Base-by-base conservation (phyloP, 2,113 vertebrate genomes). In the Pangasianodon gigas region DNA sequence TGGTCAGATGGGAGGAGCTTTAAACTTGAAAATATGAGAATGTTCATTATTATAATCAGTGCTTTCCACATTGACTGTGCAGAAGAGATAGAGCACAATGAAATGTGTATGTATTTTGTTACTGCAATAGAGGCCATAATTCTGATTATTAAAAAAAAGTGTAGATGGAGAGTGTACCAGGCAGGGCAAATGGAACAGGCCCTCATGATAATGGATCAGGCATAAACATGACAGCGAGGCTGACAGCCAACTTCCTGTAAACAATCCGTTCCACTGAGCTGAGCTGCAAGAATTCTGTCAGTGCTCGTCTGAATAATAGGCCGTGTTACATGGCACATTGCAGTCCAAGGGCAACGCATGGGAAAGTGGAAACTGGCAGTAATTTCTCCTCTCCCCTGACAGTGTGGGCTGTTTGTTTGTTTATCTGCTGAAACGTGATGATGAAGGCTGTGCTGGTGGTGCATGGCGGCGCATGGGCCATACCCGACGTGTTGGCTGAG, bases 381-480 rank as follows among this genome's bases (percentile, higher is more conserved):
- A 87, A 85, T 90, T 88, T 90, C 82, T 80, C 89, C 32, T 85
- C 52, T 81, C 86, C 67, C 56, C 87, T 92, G 91, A 85, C 89
- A 92, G 87, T 71, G 71, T 29, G 65, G 21, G 67, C 87, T 90
- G n/a, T 91, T 87, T 87, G 75, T 91, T 89, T 81, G 48, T 74
- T 56, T 87, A 93, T 90, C 86, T 58, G 32, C 81, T 85, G 90
- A 90, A 85, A 84, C 54, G 6, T 44, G 69, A 92, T 88, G 6
- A 96, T 94, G 93, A 92, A 95, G 89, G 91, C 94, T 19, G 94
- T 96, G 3, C 46, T 97, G 14, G 89, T 97, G 0, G 95, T 96
- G 85, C 96, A 95, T n/a, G 96, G 93, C 1, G 95, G 96, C 1
- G 96, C 96, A 0, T 96, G 96, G 95, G 92, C 92, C 86, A 94